Evolutionary conservation across 2,797 vertebrate species (phyloP), one percentile per base, ranked within the genome.

Genomic region (Poeciliopsis paucimaculata): DNA sequence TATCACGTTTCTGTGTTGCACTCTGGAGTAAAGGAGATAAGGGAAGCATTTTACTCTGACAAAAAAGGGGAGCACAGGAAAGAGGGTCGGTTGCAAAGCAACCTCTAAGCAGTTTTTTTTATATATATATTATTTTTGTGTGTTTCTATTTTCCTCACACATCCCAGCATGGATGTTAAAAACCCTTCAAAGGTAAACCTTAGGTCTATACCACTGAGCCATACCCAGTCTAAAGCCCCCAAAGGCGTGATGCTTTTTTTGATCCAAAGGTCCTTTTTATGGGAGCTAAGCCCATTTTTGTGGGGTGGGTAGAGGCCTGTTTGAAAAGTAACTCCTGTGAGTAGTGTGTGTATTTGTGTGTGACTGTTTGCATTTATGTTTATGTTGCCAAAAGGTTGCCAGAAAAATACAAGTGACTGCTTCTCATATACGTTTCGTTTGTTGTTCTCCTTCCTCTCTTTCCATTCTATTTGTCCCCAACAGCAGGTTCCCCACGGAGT

Each of bases 401-500:
- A 49, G 46, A 49, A 10, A 80, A 55, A 46, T 55, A 31, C 66
- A 13, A 2, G n/a, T 76, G 76, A 80, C 76, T 78, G 78, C 87
- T 82, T 92, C 82, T 85, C 72, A 62, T 64, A 51, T 87, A 68
- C 77, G 74, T 55, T 47, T 70, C 31, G 3, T 86, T 84, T 88
- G 72, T 86, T 77, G 60, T 75, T 66, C 36, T 7, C 77, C 57
- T 28, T 70, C 39, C 47, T 8, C 57, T 0, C 20, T 70, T 68
- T 72, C 45, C 49, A 82, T 31, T 86, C 73, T 36, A 0, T 79
- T 79, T 91, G 55, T 83, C 60, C 53, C 85, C 79, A 86, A 84
- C 90, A 92, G 84, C 93, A 95, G 98, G 98, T 73, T 99, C 98
- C 51, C 98, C 98, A 0, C 95, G 98, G 74, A 99, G 98, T 92